Conservation (phyloP, 1,140 invertebrate genomes). For the Notospermus geniculatus region DNA sequence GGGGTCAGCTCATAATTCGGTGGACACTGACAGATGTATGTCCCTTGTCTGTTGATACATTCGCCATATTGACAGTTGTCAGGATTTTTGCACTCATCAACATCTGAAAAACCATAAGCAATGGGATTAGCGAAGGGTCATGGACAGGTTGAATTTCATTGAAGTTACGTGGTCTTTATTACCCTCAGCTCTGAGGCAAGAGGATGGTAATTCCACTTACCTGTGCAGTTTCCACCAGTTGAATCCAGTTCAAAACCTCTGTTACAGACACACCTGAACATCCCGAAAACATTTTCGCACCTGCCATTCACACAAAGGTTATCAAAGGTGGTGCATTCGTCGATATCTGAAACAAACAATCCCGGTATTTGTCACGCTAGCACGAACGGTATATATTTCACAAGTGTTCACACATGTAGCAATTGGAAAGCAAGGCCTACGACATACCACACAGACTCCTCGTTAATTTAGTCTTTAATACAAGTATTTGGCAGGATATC, state of each 20-base stretch:
- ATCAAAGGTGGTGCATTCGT: constrained; percentile 86
- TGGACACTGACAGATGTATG: constrained; percentile 77
- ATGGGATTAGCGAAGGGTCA: no score
- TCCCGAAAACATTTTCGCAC: constrained; percentile 82
- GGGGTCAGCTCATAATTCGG: constrained; percentile 64
- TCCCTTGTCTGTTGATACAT: constrained; percentile 77
- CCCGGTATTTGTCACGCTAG: no score
- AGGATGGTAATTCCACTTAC: constrained; percentile 57
- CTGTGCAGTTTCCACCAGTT: constrained; percentile 73
- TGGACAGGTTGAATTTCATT: no score
- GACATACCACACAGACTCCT: no score
- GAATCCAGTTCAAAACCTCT: constrained; percentile 79
- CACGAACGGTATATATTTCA: no score
- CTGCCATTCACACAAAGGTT: constrained; percentile 82
- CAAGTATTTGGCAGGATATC: no score
- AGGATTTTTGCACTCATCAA: constrained; percentile 65
- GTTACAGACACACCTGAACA: constrained; percentile 58
- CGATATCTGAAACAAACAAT: constrained; percentile 67
- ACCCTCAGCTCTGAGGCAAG: no score
- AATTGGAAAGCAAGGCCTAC: no score
- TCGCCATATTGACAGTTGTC: constrained; percentile 62
- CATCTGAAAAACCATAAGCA: no score
- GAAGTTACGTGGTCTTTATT: no score
- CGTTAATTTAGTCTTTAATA: no score
- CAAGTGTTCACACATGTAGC: no score